Percentiles rank a stretch among this genome's conserved stretches.
Evolutionary conservation across 2,888 invertebrate genomes (phyloP).

Genomic region (Lypha dubia): DNA sequence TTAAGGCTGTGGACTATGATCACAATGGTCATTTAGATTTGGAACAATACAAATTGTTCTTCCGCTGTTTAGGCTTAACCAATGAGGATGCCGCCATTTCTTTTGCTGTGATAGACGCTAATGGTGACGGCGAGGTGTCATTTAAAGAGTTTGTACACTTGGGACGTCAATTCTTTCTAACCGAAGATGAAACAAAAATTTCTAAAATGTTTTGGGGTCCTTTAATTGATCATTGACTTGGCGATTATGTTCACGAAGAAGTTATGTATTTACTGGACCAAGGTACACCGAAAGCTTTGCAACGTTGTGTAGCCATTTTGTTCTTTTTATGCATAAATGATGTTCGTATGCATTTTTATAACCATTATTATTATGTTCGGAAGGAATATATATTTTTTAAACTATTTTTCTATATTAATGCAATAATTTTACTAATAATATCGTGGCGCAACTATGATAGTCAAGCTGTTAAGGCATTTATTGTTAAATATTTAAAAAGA

Average conservation of each 20-base stretch:
- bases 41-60: slow-evolving; percentile 92
- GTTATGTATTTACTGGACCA: slow-evolving; percentile 70
- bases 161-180: slow-evolving; percentile 91
- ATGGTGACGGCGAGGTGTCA: slow-evolving; percentile 90
- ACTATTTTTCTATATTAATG: slow-evolving; percentile 81
- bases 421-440: slow-evolving; percentile 78
- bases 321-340: slow-evolving; percentile 72
- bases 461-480: slow-evolving; percentile 78
- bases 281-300: slow-evolving; percentile 76
- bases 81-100: slow-evolving; percentile 90
- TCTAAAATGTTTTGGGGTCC: slow-evolving; percentile 96
- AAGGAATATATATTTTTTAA: slow-evolving; percentile 77
- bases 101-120: slow-evolving; percentile 91
- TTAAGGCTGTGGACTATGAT: slow-evolving; percentile 92
- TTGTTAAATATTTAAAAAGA: slow-evolving; percentile 76
- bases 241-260: slow-evolving; percentile 74
- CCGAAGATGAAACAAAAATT: slow-evolving; percentile 89
- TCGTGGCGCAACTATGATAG: slow-evolving; percentile 77
- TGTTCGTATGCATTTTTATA: slow-evolving; percentile 73
- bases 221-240: slow-evolving; percentile 85
- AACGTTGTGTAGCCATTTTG: slow-evolving; percentile 77
- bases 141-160: slow-evolving; percentile 91
- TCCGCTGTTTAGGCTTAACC: slow-evolving; percentile 89
- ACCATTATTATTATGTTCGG: slow-evolving; percentile 63
- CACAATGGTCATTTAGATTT: slow-evolving; percentile 90